These are phyloP conservation scores for Myathropa florea DNA, from an alignment of 2,888 invertebrate species.

Conservation along the genomic window DNA sequence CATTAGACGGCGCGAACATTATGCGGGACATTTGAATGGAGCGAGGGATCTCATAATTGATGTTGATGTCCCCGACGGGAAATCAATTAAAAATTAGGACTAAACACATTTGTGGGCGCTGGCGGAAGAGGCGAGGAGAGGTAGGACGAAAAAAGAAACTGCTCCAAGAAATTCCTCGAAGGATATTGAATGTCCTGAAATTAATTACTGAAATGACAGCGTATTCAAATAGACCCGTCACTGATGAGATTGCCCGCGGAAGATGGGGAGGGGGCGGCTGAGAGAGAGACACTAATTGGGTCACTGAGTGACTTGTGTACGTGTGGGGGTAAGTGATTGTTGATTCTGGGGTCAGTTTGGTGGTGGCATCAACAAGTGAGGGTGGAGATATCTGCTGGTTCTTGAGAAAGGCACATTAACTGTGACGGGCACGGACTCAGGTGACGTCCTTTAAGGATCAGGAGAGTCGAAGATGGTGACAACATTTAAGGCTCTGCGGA, in stretches of 20 bases:
- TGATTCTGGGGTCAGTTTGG: not conserved
- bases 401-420: too few relatives aligned
- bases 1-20: not conserved
- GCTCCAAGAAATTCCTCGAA: not conserved
- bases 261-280: not conserved
- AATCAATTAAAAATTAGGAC: conserved; percentile 40
- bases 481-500: too few relatives aligned
- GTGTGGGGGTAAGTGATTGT: not conserved
- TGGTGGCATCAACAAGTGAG: not conserved
- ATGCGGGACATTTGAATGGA: not conserved
- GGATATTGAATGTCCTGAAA: conserved; percentile 32
- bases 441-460: too few relatives aligned
- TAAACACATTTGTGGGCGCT: not conserved
- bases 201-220: conserved; percentile 24
- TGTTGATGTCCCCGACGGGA: conserved; percentile 16
- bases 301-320: not conserved
- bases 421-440: too few relatives aligned
- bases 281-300: not conserved
- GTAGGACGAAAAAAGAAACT: not conserved
- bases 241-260: not conserved
- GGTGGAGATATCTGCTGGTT: not conserved
- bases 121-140: not conserved
- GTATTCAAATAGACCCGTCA: conserved; percentile 8
- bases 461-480: too few relatives aligned
- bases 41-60: conserved; percentile 13